Evolutionary conservation across 2,888 invertebrate genomes (phyloP).

Genomic region (Macropis europaea): DNA sequence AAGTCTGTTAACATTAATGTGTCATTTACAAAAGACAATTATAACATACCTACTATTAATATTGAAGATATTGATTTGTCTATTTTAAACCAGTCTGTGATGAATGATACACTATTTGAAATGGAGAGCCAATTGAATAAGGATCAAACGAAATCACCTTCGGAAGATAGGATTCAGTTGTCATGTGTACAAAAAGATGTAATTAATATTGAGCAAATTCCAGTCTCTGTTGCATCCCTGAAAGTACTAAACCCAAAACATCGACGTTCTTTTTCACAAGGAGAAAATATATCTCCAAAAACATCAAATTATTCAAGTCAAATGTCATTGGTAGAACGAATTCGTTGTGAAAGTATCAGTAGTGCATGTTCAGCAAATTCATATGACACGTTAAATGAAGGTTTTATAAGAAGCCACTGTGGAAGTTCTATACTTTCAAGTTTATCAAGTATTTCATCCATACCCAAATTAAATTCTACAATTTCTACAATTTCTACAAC

Average conservation of each 20-base stretch:
- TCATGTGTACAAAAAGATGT: conserved; percentile 23
- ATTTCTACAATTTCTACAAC: conserved; percentile 46
- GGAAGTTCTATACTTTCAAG: conserved; percentile 60
- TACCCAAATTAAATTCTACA: conserved; percentile 58
- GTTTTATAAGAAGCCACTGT: conserved; percentile 50
- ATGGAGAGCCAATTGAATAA: conserved; percentile 6
- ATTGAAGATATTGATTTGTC: conserved; percentile 53
- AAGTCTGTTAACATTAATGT: neutral
- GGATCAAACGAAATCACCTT: conserved; percentile 23
- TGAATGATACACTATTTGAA: conserved; percentile 70
- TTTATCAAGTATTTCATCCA: conserved; percentile 68
- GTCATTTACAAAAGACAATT: neutral
- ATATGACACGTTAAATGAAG: conserved; percentile 66
- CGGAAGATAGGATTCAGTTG: conserved; percentile 31
- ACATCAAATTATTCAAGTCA: conserved; percentile 7
- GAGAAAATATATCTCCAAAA: conserved; percentile 45
- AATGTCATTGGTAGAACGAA: conserved; percentile 48
- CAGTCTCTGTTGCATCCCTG: neutral
- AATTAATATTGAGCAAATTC: conserved; percentile 6
- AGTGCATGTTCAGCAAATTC: conserved; percentile 45
- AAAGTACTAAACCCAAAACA: conserved; percentile 16
- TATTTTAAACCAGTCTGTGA: conserved; percentile 70
- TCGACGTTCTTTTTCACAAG: conserved; percentile 64
- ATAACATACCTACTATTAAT: neutral
- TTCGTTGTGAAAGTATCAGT: neutral